Conservation (phyloP, 1,140 invertebrate species). For the Yoshiicerus persimilis region DNA sequence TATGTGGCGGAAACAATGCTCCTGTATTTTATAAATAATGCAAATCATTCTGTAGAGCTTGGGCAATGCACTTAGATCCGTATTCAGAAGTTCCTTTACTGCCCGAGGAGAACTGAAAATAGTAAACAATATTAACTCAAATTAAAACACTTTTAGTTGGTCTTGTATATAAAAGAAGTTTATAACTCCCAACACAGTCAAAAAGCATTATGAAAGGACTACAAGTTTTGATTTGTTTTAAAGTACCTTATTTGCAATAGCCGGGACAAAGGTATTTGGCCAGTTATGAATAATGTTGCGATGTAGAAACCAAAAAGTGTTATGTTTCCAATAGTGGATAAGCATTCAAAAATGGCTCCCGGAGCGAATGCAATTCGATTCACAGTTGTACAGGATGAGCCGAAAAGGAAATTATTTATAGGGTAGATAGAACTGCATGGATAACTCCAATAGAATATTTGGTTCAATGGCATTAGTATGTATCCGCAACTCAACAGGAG, state of each 20-base stretch:
- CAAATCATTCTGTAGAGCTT: background rate
- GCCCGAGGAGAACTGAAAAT: background rate
- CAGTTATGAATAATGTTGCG: background rate
- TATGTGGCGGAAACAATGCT: background rate
- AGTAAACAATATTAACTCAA: too few species aligned
- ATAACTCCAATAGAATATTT: background rate
- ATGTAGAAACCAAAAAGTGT: background rate
- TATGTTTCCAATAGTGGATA: background rate
- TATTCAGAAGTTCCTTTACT: background rate
- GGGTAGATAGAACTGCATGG: background rate
- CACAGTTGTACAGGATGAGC: background rate
- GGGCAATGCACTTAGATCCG: background rate
- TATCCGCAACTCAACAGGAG: background rate
- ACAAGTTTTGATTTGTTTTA: too few species aligned
- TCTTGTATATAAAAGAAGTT: background rate
- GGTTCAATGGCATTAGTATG: background rate
- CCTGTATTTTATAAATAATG: background rate
- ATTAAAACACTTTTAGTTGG: too few species aligned
- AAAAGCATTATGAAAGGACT: too few species aligned
- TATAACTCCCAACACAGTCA: background rate
- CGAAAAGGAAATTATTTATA: background rate
- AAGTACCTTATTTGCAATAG: background rate
- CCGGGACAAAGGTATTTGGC: background rate
- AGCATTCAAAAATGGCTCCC: background rate
- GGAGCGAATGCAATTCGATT: background rate